Evolutionary conservation across 2,797 vertebrate genomes (phyloP), one percentile per base, ranked within the genome.

Genomic region (Parauchenoglanis punctatus): DNA sequence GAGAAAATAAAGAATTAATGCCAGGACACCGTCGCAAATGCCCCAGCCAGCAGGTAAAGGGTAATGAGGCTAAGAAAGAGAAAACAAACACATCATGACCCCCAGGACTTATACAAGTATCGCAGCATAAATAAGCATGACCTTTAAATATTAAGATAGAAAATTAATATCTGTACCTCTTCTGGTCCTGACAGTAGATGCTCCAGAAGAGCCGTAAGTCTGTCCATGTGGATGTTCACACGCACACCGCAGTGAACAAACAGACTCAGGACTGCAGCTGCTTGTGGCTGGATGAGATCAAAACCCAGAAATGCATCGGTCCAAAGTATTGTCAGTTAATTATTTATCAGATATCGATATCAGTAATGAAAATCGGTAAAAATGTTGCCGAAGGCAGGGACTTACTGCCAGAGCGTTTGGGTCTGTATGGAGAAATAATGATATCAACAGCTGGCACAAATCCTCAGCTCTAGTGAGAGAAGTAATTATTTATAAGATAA

Each of bases 1-100:
- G 83, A 99, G 90, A 0, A 94, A 89, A 90, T 97, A 94, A 28
- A 96, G 90, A 61, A 98, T 91, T 89, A 98, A 93, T 89, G 94
- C 95, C 77, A 98, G 92, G 35, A 97, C 89, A 25, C 97, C 97
- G 0, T 99, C 97, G 0, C 95, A 97, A 87, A 97, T 92, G 68
- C 97, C 97, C 93, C 95, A 95, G 90, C 95, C 95, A 67, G 93
- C 67, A 1, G 97, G 97, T 0, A 92, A 94, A 13, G 95, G 91
- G 59, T 96, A 23, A 6, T 90, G 92, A 28, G 92, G 84, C 97
- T 91, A 81, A 61, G 59, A 88, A 83, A 91, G 20, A 90, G 49
- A 90, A 82, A 89, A 81, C 56, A 81, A 82, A 31, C 73, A 89
- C 88, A 86, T 83, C n/a, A 82, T 87, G 86, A 89, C 88, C 86